A percentile compares a stretch with the other conserved stretches of the same genome.
phyloP scores from a whole-genome alignment of 2,113 vertebrate species.

The Axis porcinus region DNA sequence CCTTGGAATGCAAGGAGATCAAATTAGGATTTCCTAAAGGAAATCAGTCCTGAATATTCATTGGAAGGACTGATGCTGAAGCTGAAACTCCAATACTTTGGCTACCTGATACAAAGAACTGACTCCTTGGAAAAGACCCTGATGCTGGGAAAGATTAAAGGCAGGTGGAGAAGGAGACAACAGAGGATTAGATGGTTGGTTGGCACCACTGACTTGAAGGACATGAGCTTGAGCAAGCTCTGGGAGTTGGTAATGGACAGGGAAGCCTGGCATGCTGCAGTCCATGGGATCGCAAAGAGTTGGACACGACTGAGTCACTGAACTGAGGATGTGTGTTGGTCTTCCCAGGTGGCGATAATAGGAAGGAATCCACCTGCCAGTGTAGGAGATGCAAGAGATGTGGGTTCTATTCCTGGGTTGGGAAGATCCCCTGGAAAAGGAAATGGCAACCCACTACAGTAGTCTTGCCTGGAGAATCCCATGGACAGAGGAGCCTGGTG shows the following conservation, averaged over 20 bases:
- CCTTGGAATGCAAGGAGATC: background rate
- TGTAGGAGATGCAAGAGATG: background rate
- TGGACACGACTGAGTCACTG: background rate
- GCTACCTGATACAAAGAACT: background rate
- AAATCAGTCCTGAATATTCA: background rate
- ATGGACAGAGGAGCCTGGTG: background rate
- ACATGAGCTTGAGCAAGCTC: background rate
- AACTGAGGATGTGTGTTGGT: background rate
- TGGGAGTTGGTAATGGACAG: background rate
- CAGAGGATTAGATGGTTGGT: background rate
- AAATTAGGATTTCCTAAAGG: background rate
- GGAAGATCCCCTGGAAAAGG: background rate
- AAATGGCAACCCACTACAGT: background rate
- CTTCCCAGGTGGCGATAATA: background rate
- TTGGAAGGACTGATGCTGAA: background rate
- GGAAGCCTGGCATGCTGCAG: background rate
- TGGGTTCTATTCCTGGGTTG: background rate
- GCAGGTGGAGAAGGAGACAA: background rate
- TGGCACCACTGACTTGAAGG: background rate
- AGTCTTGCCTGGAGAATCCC: background rate
- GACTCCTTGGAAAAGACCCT: background rate
- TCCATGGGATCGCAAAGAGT: fast-evolving
- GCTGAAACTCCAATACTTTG: background rate
- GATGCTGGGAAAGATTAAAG: background rate
- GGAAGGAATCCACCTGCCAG: background rate